Conservation (phyloP, 2,797 vertebrate genomes). For the Pantherophis alleghaniensis region DNA sequence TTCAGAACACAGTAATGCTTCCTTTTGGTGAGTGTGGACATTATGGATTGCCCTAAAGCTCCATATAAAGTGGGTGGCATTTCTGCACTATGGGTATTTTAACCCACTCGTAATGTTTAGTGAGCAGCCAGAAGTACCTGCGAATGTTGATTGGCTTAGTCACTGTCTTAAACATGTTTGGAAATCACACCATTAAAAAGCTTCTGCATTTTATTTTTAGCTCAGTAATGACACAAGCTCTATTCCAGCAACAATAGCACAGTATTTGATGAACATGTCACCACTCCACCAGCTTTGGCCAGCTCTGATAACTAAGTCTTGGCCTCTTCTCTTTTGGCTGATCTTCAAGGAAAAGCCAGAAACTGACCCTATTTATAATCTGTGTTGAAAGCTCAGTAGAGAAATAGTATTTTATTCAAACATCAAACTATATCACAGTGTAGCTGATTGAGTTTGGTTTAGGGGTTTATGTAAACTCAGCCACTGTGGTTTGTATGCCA, state of each 20-base stretch:
- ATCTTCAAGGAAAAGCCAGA: not conserved
- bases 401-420: not conserved
- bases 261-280: not conserved
- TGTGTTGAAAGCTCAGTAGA: not conserved
- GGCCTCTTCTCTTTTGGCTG: not conserved
- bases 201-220: not conserved
- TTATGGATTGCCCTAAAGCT: not conserved
- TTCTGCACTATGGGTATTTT: not conserved
- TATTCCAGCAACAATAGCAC: not conserved
- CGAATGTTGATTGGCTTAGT: not conserved
- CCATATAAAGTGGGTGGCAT: not conserved
- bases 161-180: not conserved
- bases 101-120: not conserved
- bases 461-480: not conserved
- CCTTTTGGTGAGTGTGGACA: not conserved
- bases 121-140: not conserved
- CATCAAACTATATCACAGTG: not conserved
- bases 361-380: not conserved
- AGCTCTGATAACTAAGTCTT: not conserved
- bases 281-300: not conserved
- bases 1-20: not conserved
- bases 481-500: not conserved
- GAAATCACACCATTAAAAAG: not conserved
- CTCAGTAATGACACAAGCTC: not conserved
- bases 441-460: not conserved